A percentile compares a stretch with the other conserved stretches of the same genome.
Evolutionary conservation across 1,140 invertebrate species (phyloP).

Genomic region (Probaryconus sp.): DNA sequence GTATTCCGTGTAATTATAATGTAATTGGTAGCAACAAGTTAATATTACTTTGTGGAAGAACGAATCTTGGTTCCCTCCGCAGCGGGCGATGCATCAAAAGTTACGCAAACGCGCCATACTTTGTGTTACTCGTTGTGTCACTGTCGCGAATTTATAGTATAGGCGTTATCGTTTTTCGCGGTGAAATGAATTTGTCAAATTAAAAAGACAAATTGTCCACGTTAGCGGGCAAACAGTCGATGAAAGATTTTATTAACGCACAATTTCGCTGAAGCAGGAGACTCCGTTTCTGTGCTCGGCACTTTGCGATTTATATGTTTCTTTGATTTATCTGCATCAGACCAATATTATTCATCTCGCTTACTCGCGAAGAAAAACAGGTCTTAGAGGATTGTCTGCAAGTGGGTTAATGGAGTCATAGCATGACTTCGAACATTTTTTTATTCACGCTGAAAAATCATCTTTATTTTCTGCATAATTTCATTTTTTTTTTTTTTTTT

Average conservation of each 20-base stretch:
- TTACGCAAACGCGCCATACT: constrained; percentile 45
- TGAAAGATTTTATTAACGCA: constrained; percentile 61
- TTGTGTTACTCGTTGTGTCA: constrained; percentile 43
- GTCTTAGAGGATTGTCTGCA: constrained; percentile 20
- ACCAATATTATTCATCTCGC: constrained; percentile 51
- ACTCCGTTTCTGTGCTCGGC: constrained; percentile 32
- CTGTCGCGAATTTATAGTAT: constrained; percentile 51
- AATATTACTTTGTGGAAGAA: constrained; percentile 44
- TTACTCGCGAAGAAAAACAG: constrained; percentile 31
- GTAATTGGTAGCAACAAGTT: constrained; percentile 59
- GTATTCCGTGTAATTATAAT: constrained; percentile 53
- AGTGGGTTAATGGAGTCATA: constrained; percentile 20
- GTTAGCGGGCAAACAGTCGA: constrained; percentile 46
- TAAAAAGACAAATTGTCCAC: constrained; percentile 48
- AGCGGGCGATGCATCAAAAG: constrained; percentile 54
- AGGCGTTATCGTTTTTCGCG: constrained; percentile 59
- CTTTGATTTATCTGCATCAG: constrained; percentile 56
- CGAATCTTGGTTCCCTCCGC: constrained; percentile 49
- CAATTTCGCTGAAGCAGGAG: constrained; percentile 41
- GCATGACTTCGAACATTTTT: background rate
- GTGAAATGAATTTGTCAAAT: constrained; percentile 56
- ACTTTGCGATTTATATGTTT: constrained; percentile 48
- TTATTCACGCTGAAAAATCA: no score
- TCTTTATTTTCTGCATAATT: no score
- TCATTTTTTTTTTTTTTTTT: no score